Evolutionary conservation across 1,140 invertebrate genomes (phyloP), one percentile per base, ranked within the genome.

Genomic region (Araneus ventricosus): DNA sequence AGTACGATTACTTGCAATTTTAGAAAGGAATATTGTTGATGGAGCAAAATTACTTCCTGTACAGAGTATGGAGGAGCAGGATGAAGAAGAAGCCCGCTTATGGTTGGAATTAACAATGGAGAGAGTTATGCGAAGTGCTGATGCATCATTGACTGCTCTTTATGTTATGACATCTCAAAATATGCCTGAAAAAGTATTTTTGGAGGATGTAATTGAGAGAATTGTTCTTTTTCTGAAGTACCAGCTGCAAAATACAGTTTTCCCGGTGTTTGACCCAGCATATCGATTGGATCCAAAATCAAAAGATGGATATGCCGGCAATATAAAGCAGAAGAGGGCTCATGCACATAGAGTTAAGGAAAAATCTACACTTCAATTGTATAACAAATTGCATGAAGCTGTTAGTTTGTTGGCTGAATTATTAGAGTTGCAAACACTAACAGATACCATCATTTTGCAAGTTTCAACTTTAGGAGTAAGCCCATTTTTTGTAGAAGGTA

Each of bases 401-500:
- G 97, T 99, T 34, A 97, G 97, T 90, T 96, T 99, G 70, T 96
- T 99, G n/a, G 97, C 98, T 14, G 98, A 99, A 95, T 96, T 99
- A 27, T 96, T 99, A 80, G 97, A 97, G 93, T 98, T 99, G 94
- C 98, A 99, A 96, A 97, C 98, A 94, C 96, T 99, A 92, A 98
- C 98, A 2, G 98, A 99, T 95, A 98, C 98, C 7, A 98, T 98
- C 86, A 98, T 99, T 45, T 96, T 99, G 92, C 85, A 87, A 37
- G 85, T 87, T 37, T 61, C 57, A 39, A 87, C 85, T 30, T 96
- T 99, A 90, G 98, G 98, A 24, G 98, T 99, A 2, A 98, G 98
- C 63, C 98, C 99, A 0, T 99, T 99, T 96, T 99, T 99, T 96
- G 99, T 99, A 7, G 99, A 99, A 96, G 99, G 99, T 95, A 97